Evolutionary conservation across 2,888 invertebrate species (phyloP).

Genomic region (Anorthoa munda): DNA sequence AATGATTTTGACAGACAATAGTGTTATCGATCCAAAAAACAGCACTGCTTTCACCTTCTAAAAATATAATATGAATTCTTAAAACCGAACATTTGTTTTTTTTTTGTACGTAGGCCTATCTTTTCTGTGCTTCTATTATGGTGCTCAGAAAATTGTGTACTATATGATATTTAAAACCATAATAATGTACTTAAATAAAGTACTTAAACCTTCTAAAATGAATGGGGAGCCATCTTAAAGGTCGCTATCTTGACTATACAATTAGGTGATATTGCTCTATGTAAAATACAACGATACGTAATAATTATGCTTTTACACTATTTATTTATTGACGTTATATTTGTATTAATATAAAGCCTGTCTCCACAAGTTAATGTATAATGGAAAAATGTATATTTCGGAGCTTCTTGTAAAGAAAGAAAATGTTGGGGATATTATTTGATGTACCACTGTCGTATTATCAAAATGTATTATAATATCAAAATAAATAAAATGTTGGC

Average conservation of each 20-base stretch:
- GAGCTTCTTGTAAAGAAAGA: slow-evolving; percentile 76
- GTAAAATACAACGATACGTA: slow-evolving; percentile 73
- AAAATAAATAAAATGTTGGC: slow-evolving; percentile 81
- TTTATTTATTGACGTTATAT: slow-evolving; percentile 87
- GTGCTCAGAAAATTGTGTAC: slow-evolving; percentile 23
- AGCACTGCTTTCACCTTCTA: background rate
- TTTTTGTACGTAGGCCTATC: background rate
- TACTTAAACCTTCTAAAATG: slow-evolving; percentile 21
- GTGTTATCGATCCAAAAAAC: background rate
- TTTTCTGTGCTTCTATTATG: slow-evolving; percentile 14
- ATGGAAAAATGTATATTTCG: slow-evolving; percentile 66
- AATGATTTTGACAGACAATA: background rate
- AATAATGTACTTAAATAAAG: slow-evolving; percentile 9
- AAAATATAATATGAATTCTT: slow-evolving; percentile 14
- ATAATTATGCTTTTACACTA: slow-evolving; percentile 83
- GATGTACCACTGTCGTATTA: slow-evolving; percentile 70
- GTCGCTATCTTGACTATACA: slow-evolving; percentile 8
- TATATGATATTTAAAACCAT: slow-evolving; percentile 20
- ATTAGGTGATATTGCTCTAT: slow-evolving; percentile 41
- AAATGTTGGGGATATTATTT: slow-evolving; percentile 69
- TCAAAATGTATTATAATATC: slow-evolving; percentile 76
- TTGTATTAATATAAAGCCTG: slow-evolving; percentile 79
- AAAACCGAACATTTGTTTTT: slow-evolving; percentile 10
- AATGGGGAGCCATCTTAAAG: background rate
- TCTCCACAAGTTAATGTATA: slow-evolving; percentile 66